A percentile compares a stretch with the other conserved stretches of the same genome.
Conservation (phyloP, 2,113 vertebrate species). For the Macrotus californicus region DNA sequence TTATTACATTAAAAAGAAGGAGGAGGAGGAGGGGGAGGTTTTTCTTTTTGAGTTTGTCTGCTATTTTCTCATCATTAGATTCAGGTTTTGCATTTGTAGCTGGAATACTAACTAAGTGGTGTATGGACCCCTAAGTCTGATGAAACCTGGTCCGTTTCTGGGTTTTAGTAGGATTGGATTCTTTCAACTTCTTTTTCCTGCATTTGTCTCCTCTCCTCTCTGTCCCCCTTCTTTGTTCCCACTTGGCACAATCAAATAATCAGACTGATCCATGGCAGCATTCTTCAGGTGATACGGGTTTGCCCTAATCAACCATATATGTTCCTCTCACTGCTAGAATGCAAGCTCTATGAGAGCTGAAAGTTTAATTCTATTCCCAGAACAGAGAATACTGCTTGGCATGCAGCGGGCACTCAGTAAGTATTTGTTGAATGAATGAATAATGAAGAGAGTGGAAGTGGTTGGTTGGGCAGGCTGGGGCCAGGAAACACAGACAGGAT, state of each 20-base stretch:
- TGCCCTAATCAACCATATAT: neutral
- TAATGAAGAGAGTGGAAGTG: neutral
- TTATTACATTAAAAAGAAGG: neutral
- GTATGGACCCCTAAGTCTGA: neutral
- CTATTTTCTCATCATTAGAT: slow-evolving; percentile 16
- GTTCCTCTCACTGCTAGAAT: neutral
- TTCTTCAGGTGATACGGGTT: neutral
- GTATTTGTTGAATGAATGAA: slow-evolving; percentile 18
- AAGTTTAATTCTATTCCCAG: neutral
- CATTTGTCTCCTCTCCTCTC: neutral
- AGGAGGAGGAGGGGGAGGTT: neutral
- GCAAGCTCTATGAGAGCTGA: neutral
- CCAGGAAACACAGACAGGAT: neutral
- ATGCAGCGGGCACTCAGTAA: neutral
- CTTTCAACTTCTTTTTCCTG: neutral
- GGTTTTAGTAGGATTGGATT: neutral
- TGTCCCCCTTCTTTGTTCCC: neutral
- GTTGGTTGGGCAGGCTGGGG: neutral
- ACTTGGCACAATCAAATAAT: neutral
- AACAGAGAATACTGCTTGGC: neutral
- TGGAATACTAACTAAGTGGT: neutral
- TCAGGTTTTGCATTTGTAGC: slow-evolving; percentile 1
- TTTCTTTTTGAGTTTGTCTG: slow-evolving; percentile 1
- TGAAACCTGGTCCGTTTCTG: neutral
- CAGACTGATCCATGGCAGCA: no score